Conservation (phyloP, 2,888 invertebrate genomes). For the Ectemnius continuus region DNA sequence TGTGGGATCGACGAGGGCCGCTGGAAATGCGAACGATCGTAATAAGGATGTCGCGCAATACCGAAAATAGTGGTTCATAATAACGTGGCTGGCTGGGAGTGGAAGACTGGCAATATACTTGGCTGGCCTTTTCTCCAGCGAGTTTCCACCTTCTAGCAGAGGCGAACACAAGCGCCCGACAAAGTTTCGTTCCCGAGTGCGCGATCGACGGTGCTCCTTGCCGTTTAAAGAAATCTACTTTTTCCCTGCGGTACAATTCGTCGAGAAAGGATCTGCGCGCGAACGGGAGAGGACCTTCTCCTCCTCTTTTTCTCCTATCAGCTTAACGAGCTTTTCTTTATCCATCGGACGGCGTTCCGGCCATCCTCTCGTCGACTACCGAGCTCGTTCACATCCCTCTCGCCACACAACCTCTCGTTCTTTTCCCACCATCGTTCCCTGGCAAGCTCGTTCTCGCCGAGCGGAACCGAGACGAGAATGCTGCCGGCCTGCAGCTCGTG, state of each 20-base stretch:
- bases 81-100: constrained; percentile 27
- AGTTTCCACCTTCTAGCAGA: no score
- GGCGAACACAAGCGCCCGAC: constrained; percentile 15
- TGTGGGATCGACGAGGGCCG: background rate
- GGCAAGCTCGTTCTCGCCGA: constrained; percentile 19
- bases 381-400: constrained; percentile 10
- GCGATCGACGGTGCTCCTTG: constrained; percentile 45
- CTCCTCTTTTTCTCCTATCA: constrained; percentile 43
- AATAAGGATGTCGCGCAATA: constrained; percentile 17
- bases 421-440: constrained; percentile 22
- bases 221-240: constrained; percentile 53
- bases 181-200: constrained; percentile 39
- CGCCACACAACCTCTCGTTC: constrained; percentile 24
- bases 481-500: no score
- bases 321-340: constrained; percentile 57
- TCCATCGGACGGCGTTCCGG: constrained; percentile 39
- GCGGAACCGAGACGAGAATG: no score
- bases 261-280: constrained; percentile 46
- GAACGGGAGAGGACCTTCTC: constrained; percentile 50
- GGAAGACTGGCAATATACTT: constrained; percentile 44
- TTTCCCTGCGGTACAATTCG: constrained; percentile 45
- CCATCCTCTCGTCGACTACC: background rate
- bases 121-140: constrained; percentile 31
- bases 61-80: constrained; percentile 26
- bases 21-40: background rate